Evolutionary conservation across 2,888 invertebrate species (phyloP).

Genomic region (Rotaria socialis): DNA sequence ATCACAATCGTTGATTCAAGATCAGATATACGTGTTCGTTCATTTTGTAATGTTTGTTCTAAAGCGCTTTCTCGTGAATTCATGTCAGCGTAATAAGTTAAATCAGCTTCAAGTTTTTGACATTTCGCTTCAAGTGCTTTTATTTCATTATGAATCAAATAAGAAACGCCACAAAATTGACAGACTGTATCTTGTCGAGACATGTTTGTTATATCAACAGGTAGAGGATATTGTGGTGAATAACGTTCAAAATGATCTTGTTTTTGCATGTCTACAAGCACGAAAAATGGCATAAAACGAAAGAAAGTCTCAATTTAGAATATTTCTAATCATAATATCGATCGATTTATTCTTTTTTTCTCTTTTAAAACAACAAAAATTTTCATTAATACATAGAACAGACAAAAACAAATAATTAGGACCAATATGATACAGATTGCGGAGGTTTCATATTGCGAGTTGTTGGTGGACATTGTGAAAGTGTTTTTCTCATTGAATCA

Average conservation of each 20-base stretch:
- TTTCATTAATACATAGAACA: neutral
- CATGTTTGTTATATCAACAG: constrained; percentile 56
- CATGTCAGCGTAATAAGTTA: constrained; percentile 18
- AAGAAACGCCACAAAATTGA: constrained; percentile 59
- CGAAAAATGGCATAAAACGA: neutral
- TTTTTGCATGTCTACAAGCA: constrained; percentile 2
- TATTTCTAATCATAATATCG: neutral
- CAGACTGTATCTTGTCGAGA: constrained; percentile 56
- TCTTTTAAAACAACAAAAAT: neutral
- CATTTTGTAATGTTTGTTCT: neutral
- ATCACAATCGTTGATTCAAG: neutral
- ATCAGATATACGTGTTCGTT: neutral
- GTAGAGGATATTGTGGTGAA: constrained; percentile 55
- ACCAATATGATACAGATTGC: neutral
- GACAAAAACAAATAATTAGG: neutral
- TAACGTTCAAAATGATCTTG: constrained; percentile 46
- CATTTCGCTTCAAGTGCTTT: constrained; percentile 57
- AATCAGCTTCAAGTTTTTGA: constrained; percentile 47
- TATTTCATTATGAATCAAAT: constrained; percentile 59
- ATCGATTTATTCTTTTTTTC: neutral
- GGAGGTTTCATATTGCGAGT: neutral
- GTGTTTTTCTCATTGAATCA: neutral
- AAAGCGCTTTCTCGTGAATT: neutral
- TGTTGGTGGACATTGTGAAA: constrained; percentile 16
- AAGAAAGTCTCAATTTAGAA: neutral